Conservation (phyloP, 2,888 invertebrate species). For the Allygus modestus region DNA sequence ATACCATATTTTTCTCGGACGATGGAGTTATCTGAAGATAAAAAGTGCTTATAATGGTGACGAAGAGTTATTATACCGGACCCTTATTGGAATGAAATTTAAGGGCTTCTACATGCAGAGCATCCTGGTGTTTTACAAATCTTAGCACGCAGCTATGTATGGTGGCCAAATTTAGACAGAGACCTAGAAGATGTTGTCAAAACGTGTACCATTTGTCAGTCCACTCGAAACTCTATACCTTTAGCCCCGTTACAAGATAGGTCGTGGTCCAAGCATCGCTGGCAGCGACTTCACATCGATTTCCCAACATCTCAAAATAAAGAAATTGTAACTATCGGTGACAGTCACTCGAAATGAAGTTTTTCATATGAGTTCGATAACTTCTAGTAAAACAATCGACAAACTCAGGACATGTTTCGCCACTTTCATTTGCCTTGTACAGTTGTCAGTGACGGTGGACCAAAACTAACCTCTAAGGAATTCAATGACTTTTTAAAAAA, state of each 20-base stretch:
- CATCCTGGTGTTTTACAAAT: slow-evolving; percentile 22
- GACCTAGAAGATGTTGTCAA: slow-evolving; percentile 57
- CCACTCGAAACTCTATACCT: slow-evolving; percentile 64
- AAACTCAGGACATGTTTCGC: slow-evolving; percentile 38
- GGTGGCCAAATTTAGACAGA: slow-evolving; percentile 53
- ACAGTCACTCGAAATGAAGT: slow-evolving; percentile 65
- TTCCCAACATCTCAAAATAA: slow-evolving; percentile 31
- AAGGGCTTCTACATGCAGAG: slow-evolving; percentile 28
- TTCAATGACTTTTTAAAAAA: slow-evolving; percentile 55
- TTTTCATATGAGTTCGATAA: slow-evolving; percentile 30
- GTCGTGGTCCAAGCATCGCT: slow-evolving; percentile 30
- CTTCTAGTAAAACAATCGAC: slow-evolving; percentile 30
- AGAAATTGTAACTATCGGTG: slow-evolving; percentile 58
- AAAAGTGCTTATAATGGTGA: slow-evolving; percentile 31
- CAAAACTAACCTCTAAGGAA: slow-evolving; percentile 41
- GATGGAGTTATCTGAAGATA: slow-evolving; percentile 41
- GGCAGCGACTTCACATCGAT: slow-evolving; percentile 52
- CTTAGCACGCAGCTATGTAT: slow-evolving; percentile 55
- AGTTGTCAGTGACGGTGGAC: slow-evolving; percentile 47
- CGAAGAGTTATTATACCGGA: slow-evolving; percentile 50
- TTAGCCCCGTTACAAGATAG: slow-evolving; percentile 67
- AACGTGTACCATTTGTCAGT: slow-evolving; percentile 61
- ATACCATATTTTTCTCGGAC: slow-evolving; percentile 39
- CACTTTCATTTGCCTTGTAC: slow-evolving; percentile 2
- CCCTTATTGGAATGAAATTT: slow-evolving; percentile 20